Evolutionary conservation across 2,797 vertebrate species (phyloP).

Genomic region (Galagoides demidoff): DNA sequence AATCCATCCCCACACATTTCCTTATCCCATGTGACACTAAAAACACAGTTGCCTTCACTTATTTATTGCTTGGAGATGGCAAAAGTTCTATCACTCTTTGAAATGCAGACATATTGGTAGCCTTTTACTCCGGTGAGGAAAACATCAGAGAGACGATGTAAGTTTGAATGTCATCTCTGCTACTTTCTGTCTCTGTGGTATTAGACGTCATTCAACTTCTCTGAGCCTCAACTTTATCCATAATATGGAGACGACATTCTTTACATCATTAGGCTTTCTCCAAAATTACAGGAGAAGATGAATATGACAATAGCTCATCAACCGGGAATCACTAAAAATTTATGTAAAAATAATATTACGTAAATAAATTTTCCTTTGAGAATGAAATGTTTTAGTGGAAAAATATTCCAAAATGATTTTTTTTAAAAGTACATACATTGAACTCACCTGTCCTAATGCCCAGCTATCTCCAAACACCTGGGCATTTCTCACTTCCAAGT

Average conservation of each 20-base stretch:
- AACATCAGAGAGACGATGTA: neutral
- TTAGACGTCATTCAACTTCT: neutral
- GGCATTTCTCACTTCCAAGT: conserved; percentile 97
- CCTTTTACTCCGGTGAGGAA: neutral
- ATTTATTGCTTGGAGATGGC: neutral
- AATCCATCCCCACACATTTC: neutral
- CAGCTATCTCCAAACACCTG: conserved; percentile 98
- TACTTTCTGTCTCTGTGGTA: neutral
- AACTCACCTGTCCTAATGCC: conserved; percentile 95
- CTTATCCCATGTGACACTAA: neutral
- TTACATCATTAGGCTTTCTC: neutral
- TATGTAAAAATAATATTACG: conserved; percentile 5
- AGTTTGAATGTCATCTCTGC: neutral
- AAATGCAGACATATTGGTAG: neutral
- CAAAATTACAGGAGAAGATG: conserved; percentile 12
- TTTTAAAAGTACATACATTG: neutral
- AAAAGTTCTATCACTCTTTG: neutral
- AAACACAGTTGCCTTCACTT: neutral
- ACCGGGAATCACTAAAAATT: neutral
- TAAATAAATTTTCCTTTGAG: neutral
- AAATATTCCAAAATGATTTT: neutral
- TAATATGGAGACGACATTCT: neutral
- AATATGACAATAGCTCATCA: neutral
- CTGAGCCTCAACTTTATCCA: neutral
- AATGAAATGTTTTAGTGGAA: neutral